Percentiles rank a stretch among this genome's conserved stretches.
These are phyloP conservation scores for Nemopilema nomurai DNA, from an alignment of 30 jellyfish, hydroid and myxozoan genomes.

Conservation along the genomic window DNA sequence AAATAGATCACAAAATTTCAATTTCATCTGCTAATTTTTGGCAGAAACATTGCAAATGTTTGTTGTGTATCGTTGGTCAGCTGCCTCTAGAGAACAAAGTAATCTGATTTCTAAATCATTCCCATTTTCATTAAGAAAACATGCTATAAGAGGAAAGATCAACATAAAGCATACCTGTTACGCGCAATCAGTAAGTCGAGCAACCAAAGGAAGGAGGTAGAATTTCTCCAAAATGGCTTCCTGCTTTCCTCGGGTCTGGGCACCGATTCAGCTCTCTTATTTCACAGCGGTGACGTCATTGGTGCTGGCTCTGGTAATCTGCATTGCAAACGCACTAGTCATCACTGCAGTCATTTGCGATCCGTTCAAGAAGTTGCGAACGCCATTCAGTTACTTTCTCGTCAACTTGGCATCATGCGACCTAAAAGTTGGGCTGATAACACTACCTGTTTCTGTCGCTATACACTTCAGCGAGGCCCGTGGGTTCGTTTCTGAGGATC, in stretches of 20 bases:
- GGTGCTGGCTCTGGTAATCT: conserved; percentile 50
- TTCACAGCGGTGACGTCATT: conserved; percentile 63
- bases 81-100: too few relatives aligned
- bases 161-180: background rate
- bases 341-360: conserved; percentile 65
- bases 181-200: background rate
- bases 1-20: too few relatives aligned
- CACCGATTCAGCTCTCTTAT: conserved; percentile 77
- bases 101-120: too few relatives aligned
- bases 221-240: background rate
- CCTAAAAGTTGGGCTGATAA: conserved; percentile 68
- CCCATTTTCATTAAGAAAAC: too few relatives aligned
- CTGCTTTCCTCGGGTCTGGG: conserved; percentile 73
- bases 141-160: too few relatives aligned
- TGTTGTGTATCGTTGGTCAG: too few relatives aligned
- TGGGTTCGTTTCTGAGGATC: conserved; percentile 43
- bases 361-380: conserved; percentile 75
- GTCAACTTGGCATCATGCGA: conserved; percentile 83
- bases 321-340: conserved; percentile 55
- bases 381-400: conserved; percentile 78
- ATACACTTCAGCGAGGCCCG: conserved; percentile 67
- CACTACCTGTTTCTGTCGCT: conserved; percentile 72
- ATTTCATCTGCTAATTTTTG: too few relatives aligned
- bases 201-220: conserved; percentile 1
- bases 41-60: too few relatives aligned